These are phyloP conservation scores for Puma concolor DNA, from an alignment of 2,113 vertebrate genomes.

Conservation along the genomic window DNA sequence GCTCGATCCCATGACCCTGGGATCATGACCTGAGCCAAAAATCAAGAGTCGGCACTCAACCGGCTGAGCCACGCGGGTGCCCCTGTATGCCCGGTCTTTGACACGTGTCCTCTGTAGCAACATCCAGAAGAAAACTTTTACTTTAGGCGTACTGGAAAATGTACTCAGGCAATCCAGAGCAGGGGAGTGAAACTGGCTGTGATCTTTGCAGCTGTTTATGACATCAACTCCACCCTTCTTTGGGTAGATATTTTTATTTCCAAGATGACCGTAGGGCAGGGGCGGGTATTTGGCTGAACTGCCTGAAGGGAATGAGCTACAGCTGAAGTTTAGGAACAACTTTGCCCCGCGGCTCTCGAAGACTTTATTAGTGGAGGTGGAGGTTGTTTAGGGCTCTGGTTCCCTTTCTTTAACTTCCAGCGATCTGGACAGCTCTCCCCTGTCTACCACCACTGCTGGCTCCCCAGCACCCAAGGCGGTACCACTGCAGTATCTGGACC, in stretches of 20 bases:
- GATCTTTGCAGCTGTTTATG: accelerated
- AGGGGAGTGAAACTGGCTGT: neutral
- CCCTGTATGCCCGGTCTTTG: accelerated
- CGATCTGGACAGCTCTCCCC: neutral
- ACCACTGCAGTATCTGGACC: neutral
- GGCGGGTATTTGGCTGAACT: accelerated
- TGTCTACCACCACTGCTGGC: neutral
- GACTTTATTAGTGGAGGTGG: accelerated
- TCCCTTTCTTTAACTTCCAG: neutral
- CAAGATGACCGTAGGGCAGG: neutral
- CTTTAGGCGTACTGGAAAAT: neutral
- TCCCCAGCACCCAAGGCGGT: neutral
- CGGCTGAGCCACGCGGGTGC: no score
- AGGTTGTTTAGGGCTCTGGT: neutral
- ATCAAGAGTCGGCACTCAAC: no score
- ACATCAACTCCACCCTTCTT: neutral
- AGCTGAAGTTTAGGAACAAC: accelerated
- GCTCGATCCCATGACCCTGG: no score
- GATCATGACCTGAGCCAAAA: no score
- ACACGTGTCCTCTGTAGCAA: accelerated
- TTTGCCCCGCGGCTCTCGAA: accelerated
- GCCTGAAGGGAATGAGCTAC: neutral
- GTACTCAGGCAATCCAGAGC: accelerated
- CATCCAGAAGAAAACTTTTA: neutral
- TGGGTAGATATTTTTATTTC: neutral